Conservation (phyloP, 2,113 vertebrate species). For the Anolis sagrei region DNA sequence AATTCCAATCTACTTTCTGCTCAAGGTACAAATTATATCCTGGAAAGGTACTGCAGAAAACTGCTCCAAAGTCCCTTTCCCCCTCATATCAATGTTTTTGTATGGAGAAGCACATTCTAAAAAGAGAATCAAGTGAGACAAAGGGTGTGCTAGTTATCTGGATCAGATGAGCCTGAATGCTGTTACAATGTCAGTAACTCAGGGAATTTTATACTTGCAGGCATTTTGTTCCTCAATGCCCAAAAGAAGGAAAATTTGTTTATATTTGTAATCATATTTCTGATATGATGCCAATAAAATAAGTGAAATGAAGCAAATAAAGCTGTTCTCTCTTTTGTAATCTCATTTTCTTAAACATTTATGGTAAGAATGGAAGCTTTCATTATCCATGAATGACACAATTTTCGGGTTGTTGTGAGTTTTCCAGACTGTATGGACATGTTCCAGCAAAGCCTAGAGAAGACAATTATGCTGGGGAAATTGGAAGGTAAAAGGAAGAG, state of each 20-base stretch:
- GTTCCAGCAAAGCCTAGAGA: too few species aligned
- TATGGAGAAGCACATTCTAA: too few species aligned
- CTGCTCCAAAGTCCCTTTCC: too few species aligned
- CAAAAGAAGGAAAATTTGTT: constrained; percentile 6
- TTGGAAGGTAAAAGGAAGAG: too few species aligned
- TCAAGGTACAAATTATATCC: neutral
- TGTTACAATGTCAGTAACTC: constrained; percentile 44
- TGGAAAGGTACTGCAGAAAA: too few species aligned
- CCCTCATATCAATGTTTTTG: neutral
- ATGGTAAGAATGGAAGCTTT: neutral
- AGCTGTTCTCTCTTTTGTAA: neutral
- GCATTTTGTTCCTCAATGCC: constrained; percentile 9
- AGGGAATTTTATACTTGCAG: constrained; percentile 62
- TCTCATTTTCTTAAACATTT: neutral
- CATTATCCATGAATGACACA: neutral
- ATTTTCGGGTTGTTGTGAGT: too few species aligned
- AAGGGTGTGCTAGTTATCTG: neutral
- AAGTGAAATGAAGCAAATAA: constrained; percentile 20
- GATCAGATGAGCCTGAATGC: constrained; percentile 5
- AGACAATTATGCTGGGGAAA: too few species aligned
- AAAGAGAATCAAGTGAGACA: neutral
- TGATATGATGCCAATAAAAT: constrained; percentile 50
- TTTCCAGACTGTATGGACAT: too few species aligned
- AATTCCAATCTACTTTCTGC: neutral
- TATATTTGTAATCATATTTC: constrained; percentile 40